These are phyloP conservation scores for Malurus cyaneus DNA, from an alignment of 2,113 vertebrate species.

Conservation along the genomic window DNA sequence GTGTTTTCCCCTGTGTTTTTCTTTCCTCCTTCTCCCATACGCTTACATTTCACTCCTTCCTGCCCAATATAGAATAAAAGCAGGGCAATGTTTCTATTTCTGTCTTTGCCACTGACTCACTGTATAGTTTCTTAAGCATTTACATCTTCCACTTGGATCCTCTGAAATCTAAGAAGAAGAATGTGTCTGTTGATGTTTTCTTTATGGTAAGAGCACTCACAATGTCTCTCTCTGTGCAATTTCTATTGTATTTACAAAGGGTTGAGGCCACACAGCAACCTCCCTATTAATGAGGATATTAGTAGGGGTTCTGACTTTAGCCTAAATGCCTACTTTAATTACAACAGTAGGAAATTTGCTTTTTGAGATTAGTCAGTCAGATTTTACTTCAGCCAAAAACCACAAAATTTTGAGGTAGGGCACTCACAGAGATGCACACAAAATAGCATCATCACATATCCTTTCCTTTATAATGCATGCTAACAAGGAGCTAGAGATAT, in stretches of 20 bases:
- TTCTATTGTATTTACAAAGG: neutral
- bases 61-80: neutral
- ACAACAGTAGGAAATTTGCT: neutral
- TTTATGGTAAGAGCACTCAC: neutral
- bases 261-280: neutral
- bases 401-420: neutral
- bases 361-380: neutral
- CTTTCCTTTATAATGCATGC: neutral
- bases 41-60: neutral
- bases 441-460: neutral
- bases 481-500: neutral
- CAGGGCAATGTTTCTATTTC: slow-evolving; percentile 26
- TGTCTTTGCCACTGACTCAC: slow-evolving; percentile 37
- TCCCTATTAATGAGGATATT: neutral
- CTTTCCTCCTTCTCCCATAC: neutral
- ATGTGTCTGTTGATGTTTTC: neutral
- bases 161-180: neutral
- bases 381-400: neutral
- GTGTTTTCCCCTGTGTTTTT: neutral
- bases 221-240: neutral
- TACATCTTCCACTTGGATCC: neutral
- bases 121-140: neutral
- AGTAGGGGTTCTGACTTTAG: neutral
- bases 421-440: neutral
- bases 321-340: neutral